Percentiles rank a stretch among this genome's conserved stretches.
These are phyloP conservation scores for Hypselothyrea guttata DNA, from an alignment of 2,888 invertebrate genomes.

Conservation along the genomic window DNA sequence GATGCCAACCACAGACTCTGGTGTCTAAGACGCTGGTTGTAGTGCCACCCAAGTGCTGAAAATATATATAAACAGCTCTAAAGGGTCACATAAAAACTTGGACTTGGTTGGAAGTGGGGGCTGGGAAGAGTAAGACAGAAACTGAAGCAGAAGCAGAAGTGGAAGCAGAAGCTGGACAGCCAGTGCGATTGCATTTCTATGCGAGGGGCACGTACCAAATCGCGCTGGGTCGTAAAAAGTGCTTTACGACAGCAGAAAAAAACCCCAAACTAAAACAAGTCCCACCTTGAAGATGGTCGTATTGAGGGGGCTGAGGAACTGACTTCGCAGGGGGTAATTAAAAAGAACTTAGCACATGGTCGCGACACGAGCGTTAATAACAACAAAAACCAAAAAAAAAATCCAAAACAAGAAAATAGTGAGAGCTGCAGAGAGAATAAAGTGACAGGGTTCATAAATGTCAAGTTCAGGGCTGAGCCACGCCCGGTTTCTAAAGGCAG, in stretches of 20 bases:
- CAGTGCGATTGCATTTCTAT: slow-evolving; percentile 41
- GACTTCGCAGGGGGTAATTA: slow-evolving; percentile 58
- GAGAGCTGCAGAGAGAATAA: too few species aligned
- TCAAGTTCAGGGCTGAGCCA: slow-evolving; percentile 68
- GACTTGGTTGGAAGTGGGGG: slow-evolving; percentile 5
- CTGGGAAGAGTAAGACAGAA: too few species aligned
- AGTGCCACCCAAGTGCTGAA: too few species aligned
- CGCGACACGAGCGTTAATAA: slow-evolving; percentile 48
- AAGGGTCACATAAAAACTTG: slow-evolving; percentile 31
- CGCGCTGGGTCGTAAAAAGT: slow-evolving; percentile 43
- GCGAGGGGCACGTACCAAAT: slow-evolving; percentile 49
- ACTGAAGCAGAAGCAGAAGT: too few species aligned
- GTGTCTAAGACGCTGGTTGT: too few species aligned
- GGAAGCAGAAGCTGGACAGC: slow-evolving; percentile 12
- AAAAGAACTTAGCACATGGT: slow-evolving; percentile 71
- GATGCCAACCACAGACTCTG: too few species aligned
- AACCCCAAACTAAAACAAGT: slow-evolving; percentile 14
- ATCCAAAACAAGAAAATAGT: too few species aligned
- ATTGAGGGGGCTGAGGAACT: background rate
- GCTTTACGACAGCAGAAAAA: slow-evolving; percentile 41
- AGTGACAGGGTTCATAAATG: slow-evolving; percentile 68
- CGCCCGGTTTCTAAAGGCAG: slow-evolving; percentile 17
- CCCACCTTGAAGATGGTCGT: too few species aligned
- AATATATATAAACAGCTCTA: too few species aligned
- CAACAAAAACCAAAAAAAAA: background rate